These are phyloP conservation scores for Echinarachnius parma DNA, from an alignment of 53 echinoderm and acorn worm genomes.

Conservation along the genomic window DNA sequence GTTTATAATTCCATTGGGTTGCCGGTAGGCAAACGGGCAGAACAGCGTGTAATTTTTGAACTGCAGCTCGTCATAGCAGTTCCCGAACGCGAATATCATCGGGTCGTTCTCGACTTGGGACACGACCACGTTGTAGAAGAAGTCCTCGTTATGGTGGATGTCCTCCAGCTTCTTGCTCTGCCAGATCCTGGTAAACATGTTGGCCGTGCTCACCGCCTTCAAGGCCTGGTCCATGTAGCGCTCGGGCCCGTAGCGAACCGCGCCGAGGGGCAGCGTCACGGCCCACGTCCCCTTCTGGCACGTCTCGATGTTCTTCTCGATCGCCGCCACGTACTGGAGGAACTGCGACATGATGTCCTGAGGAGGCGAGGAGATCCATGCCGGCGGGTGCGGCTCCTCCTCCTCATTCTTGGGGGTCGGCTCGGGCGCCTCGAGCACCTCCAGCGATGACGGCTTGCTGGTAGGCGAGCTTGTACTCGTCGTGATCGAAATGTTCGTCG, in stretches of 20 bases:
- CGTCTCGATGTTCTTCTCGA: constrained; percentile 63
- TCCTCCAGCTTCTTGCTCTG: constrained; percentile 56
- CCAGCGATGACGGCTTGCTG: background rate
- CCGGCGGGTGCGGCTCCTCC: background rate
- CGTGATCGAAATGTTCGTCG: background rate
- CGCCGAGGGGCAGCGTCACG: constrained; percentile 53
- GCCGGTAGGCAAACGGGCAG: constrained; percentile 88
- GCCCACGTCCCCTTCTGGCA: constrained; percentile 81
- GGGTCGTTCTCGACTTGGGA: constrained; percentile 90
- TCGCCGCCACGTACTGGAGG: constrained; percentile 62
- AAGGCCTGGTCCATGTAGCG: constrained; percentile 80
- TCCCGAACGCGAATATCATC: constrained; percentile 87
- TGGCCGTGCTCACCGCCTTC: constrained; percentile 78
- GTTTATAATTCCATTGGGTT: constrained; percentile 62
- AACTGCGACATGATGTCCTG: constrained; percentile 69
- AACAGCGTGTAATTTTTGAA: constrained; percentile 72
- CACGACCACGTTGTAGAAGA: constrained; percentile 85
- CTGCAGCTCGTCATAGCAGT: constrained; percentile 75
- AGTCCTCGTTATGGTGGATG: constrained; percentile 71
- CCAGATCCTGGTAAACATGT: constrained; percentile 89
- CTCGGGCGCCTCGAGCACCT: background rate
- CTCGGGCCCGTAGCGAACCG: constrained; percentile 80
- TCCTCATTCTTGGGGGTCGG: constrained; percentile 1
- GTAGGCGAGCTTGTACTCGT: too few species aligned
- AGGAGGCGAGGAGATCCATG: constrained; percentile 1